phyloP scores from a whole-genome alignment of 2,113 vertebrate species.

The Takifugu bimaculatus region DNA sequence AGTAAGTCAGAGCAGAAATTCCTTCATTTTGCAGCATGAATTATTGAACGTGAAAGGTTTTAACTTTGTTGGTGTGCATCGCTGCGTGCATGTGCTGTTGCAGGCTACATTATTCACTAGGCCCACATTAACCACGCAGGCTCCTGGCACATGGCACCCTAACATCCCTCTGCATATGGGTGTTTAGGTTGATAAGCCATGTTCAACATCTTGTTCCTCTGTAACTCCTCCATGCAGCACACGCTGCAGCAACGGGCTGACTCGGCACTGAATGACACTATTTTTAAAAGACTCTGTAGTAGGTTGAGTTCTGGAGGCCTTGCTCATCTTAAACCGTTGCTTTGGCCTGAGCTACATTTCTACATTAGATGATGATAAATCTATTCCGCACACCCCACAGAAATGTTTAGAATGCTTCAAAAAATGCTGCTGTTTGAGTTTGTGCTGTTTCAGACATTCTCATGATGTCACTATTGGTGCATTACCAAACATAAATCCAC shows the following conservation, averaged over 20 bases:
- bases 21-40: slow-evolving; percentile 8
- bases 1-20: slow-evolving; percentile 74
- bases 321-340: not conserved
- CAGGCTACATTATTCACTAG: slow-evolving; percentile 51
- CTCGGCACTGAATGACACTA: slow-evolving; percentile 19
- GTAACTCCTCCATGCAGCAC: slow-evolving; percentile 34
- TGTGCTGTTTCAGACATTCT: too few species aligned
- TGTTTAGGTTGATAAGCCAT: slow-evolving; percentile 46
- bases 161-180: slow-evolving; percentile 43
- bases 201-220: slow-evolving; percentile 53
- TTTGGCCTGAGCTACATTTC: not conserved
- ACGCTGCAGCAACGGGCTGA: slow-evolving; percentile 43
- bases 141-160: slow-evolving; percentile 48
- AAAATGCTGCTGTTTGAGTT: too few species aligned
- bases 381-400: too few species aligned
- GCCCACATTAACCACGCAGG: slow-evolving; percentile 40
- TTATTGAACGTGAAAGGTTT: slow-evolving; percentile 34
- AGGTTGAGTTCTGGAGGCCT: not conserved
- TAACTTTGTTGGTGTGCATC: slow-evolving; percentile 17
- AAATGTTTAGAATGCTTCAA: too few species aligned
- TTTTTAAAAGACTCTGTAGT: slow-evolving; percentile 3
- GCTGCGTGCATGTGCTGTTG: slow-evolving; percentile 17
- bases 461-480: too few species aligned
- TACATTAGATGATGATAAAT: not conserved
- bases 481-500: too few species aligned